Evolutionary conservation across 2,888 invertebrate species (phyloP).

Genomic region (Spodoptera picta): DNA sequence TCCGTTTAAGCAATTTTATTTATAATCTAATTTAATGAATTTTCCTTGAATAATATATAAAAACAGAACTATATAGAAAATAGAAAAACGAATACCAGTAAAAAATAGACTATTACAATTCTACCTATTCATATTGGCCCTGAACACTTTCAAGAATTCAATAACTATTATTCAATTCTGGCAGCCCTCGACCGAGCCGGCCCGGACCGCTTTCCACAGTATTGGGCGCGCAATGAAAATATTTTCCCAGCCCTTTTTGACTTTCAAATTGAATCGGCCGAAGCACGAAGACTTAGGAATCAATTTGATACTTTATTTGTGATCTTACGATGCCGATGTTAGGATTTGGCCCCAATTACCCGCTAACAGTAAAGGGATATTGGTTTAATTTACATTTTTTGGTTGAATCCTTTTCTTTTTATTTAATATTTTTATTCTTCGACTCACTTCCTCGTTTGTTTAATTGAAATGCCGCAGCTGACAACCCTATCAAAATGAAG

Average conservation of each 20-base stretch:
- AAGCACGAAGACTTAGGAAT: slow-evolving; percentile 49
- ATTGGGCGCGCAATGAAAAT: slow-evolving; percentile 73
- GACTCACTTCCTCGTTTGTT: neutral
- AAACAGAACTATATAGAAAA: too few relatives aligned
- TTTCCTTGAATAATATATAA: too few relatives aligned
- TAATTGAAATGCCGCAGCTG: too few relatives aligned
- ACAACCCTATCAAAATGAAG: too few relatives aligned
- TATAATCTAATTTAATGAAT: too few relatives aligned
- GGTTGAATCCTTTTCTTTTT: neutral
- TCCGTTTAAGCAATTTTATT: too few relatives aligned
- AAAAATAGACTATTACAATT: too few relatives aligned
- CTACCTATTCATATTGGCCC: too few relatives aligned
- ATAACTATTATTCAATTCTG: slow-evolving; percentile 2
- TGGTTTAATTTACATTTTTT: slow-evolving; percentile 32
- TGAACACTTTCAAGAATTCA: too few relatives aligned
- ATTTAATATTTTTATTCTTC: slow-evolving; percentile 7
- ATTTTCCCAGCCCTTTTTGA: slow-evolving; percentile 70
- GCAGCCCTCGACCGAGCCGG: slow-evolving; percentile 38
- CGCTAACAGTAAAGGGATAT: slow-evolving; percentile 18
- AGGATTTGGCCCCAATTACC: slow-evolving; percentile 28
- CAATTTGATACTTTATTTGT: slow-evolving; percentile 55
- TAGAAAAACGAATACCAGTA: too few relatives aligned
- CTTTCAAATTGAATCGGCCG: slow-evolving; percentile 69
- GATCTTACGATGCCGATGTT: slow-evolving; percentile 37
- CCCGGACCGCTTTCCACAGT: slow-evolving; percentile 66